phyloP scores from a whole-genome alignment of 2,888 invertebrate genomes.

The Rosalia funebris region DNA sequence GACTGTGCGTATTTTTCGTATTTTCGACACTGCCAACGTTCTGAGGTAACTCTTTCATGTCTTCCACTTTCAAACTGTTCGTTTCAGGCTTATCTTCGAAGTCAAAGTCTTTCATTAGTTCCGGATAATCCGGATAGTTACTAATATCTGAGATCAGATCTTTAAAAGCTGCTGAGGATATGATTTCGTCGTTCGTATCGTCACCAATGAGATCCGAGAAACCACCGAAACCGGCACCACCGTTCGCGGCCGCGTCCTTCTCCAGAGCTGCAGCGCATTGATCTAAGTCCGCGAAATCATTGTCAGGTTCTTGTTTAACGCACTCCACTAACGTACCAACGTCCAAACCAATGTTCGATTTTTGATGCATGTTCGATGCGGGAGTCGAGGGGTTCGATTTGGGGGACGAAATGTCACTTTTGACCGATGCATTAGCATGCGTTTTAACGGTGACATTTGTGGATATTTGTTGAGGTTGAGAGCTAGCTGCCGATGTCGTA shows the following conservation, averaged over 20 bases:
- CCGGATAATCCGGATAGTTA: conserved; percentile 72
- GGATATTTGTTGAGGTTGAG: conserved; percentile 89
- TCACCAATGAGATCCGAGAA: conserved; percentile 85
- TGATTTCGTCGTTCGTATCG: conserved; percentile 82
- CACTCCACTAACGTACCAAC: conserved; percentile 80
- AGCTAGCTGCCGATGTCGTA: conserved; percentile 86
- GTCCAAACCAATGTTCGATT: conserved; percentile 65
- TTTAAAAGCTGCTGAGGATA: conserved; percentile 80
- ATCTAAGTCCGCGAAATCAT: conserved; percentile 86
- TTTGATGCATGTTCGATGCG: conserved; percentile 53
- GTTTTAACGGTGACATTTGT: conserved; percentile 93
- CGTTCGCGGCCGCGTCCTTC: conserved; percentile 80
- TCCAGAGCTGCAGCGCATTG: conserved; percentile 87
- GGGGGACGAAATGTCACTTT: conserved; percentile 69
- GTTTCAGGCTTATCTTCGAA: conserved; percentile 72
- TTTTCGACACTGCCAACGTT: conserved; percentile 31
- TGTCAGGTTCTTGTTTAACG: conserved; percentile 72
- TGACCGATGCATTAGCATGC: conserved; percentile 74
- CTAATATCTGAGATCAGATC: conserved; percentile 89
- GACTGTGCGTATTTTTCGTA: conserved; percentile 55
- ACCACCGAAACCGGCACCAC: conserved; percentile 80
- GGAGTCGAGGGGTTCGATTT: conserved; percentile 66
- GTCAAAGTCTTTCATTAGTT: conserved; percentile 82
- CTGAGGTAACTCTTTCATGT: conserved; percentile 55
- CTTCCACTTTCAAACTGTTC: conserved; percentile 59